Evolutionary conservation across 2,113 vertebrate genomes (phyloP).

Genomic region (Pelmatolapia mariae): DNA sequence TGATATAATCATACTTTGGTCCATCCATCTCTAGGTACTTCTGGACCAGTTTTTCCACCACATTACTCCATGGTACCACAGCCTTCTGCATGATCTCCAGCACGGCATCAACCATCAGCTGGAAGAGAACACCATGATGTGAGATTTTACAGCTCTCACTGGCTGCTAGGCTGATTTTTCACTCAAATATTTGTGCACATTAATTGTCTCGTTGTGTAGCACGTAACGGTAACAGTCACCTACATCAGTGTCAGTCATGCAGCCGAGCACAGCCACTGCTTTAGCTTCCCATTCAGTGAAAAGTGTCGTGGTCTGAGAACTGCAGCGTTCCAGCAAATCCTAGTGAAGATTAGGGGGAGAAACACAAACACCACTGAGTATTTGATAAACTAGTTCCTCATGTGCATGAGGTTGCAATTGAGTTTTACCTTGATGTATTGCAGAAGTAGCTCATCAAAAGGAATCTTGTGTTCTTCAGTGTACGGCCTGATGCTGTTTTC

Average conservation of each 20-base stretch:
- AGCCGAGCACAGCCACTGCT: slow-evolving; percentile 85
- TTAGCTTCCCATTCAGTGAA: slow-evolving; percentile 96
- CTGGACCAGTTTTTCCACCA: slow-evolving; percentile 86
- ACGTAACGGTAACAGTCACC: slow-evolving; percentile 39
- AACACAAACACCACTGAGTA: not conserved
- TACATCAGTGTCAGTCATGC: slow-evolving; percentile 85
- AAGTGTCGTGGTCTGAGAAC: slow-evolving; percentile 81
- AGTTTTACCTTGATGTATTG: slow-evolving; percentile 87
- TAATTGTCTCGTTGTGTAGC: not conserved
- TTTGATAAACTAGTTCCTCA: not conserved
- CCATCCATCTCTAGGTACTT: slow-evolving; percentile 88
- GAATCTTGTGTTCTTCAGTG: slow-evolving; percentile 76
- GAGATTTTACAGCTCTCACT: not conserved
- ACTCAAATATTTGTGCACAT: not conserved
- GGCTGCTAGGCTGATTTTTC: not conserved
- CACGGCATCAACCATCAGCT: slow-evolving; percentile 93
- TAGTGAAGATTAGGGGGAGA: slow-evolving; percentile 29
- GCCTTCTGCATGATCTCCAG: slow-evolving; percentile 91
- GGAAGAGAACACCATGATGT: not conserved
- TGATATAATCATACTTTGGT: slow-evolving; percentile 79
- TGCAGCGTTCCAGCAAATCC: slow-evolving; percentile 87
- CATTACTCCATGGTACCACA: slow-evolving; percentile 87
- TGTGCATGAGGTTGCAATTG: not conserved
- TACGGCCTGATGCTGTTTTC: slow-evolving; percentile 83
- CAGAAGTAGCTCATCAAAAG: slow-evolving; percentile 84